A percentile compares a stretch with the other conserved stretches of the same genome.
Conservation (phyloP, 2,113 vertebrate genomes). For the Sinocyclocheilus anophthalmus region DNA sequence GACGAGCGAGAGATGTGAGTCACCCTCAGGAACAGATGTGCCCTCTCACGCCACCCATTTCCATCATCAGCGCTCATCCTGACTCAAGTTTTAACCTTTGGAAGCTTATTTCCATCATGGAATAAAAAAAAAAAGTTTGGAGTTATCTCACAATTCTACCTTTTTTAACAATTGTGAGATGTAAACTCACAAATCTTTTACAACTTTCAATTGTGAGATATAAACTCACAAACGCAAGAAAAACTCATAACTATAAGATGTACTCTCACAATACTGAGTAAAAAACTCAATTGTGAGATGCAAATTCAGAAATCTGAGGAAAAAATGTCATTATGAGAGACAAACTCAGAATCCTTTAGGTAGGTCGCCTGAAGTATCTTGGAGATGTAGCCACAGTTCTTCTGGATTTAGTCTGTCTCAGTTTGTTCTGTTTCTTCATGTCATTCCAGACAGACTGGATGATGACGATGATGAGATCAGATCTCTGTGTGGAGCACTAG, state of each 20-base stretch:
- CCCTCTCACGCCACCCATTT: constrained; percentile 50
- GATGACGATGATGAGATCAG: too few species aligned
- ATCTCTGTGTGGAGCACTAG: too few species aligned
- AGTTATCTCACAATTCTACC: too few species aligned
- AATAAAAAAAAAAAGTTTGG: background rate
- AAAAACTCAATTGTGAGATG: background rate
- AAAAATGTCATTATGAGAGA: background rate
- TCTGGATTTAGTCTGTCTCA: too few species aligned
- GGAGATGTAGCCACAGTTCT: too few species aligned
- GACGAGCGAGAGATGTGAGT: constrained; percentile 49
- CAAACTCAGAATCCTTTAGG: background rate
- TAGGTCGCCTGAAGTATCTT: too few species aligned
- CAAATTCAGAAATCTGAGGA: background rate
- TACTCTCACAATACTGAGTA: background rate
- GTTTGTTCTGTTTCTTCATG: too few species aligned
- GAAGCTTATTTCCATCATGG: background rate
- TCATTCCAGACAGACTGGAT: too few species aligned
- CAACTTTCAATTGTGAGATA: too few species aligned
- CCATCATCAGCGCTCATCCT: constrained; percentile 30
- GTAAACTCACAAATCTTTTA: too few species aligned
- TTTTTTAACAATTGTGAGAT: too few species aligned
- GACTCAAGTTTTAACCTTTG: constrained; percentile 40
- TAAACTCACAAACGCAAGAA: too few species aligned
- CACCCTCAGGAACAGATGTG: constrained; percentile 55
- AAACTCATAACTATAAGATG: background rate